Percentiles rank a stretch among this genome's conserved stretches.
Evolutionary conservation across 2,888 invertebrate genomes (phyloP).

Genomic region (Aphodius granarius): DNA sequence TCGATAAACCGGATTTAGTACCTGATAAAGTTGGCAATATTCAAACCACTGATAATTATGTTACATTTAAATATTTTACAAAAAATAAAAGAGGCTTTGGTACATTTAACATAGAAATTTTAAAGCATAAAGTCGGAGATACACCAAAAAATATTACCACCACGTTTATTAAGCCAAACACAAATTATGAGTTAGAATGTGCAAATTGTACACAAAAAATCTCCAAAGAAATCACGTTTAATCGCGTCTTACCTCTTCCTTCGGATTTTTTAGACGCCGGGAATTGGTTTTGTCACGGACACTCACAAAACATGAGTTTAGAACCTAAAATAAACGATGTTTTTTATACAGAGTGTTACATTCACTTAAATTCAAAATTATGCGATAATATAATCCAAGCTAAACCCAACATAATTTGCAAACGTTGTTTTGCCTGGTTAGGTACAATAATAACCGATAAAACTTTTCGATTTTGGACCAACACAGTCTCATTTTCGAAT

Average conservation of each 20-base stretch:
- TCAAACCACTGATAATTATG: slow-evolving; percentile 38
- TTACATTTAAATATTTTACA: slow-evolving; percentile 49
- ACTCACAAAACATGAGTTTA: slow-evolving; percentile 43
- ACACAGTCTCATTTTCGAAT: slow-evolving; percentile 56
- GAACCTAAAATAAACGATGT: slow-evolving; percentile 60
- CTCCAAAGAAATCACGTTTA: slow-evolving; percentile 53
- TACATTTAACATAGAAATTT: slow-evolving; percentile 45
- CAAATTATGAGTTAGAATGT: slow-evolving; percentile 56
- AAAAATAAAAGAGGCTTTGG: slow-evolving; percentile 39
- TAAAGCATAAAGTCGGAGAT: slow-evolving; percentile 26
- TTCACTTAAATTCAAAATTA: slow-evolving; percentile 54
- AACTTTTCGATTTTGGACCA: slow-evolving; percentile 60
- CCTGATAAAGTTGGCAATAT: slow-evolving; percentile 47
- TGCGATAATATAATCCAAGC: slow-evolving; percentile 52
- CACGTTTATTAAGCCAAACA: slow-evolving; percentile 54
- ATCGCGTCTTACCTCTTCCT: slow-evolving; percentile 64
- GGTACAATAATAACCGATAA: slow-evolving; percentile 55
- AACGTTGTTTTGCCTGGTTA: slow-evolving; percentile 61
- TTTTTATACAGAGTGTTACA: slow-evolving; percentile 61
- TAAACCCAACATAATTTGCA: slow-evolving; percentile 58
- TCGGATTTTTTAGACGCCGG: slow-evolving; percentile 61
- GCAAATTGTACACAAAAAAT: slow-evolving; percentile 46
- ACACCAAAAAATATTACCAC: slow-evolving; percentile 30
- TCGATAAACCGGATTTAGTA: slow-evolving; percentile 38
- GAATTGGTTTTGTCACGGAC: slow-evolving; percentile 69